These are phyloP conservation scores for Carpatolechia fugitivella DNA, from an alignment of 2,888 invertebrate species.

Conservation along the genomic window DNA sequence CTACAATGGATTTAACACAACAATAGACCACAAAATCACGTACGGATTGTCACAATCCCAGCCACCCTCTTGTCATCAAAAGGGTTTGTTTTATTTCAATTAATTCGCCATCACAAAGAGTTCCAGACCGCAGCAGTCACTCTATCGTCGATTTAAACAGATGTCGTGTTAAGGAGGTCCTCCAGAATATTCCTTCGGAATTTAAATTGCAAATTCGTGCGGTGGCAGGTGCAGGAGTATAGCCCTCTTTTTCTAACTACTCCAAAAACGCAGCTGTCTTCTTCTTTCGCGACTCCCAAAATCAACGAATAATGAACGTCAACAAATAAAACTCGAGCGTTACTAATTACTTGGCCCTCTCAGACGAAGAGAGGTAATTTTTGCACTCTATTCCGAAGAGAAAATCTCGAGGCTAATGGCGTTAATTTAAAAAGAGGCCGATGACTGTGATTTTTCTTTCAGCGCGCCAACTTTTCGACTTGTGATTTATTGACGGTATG, in stretches of 20 bases:
- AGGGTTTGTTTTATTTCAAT: slow-evolving; percentile 76
- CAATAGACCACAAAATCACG: slow-evolving; percentile 5
- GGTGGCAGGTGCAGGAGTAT: slow-evolving; percentile 71
- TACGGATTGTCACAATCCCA: slow-evolving; percentile 30
- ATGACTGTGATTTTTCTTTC: slow-evolving; percentile 75
- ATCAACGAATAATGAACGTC: slow-evolving; percentile 77
- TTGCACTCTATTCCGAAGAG: slow-evolving; percentile 74
- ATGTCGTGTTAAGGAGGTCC: slow-evolving; percentile 80
- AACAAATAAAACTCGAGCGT: slow-evolving; percentile 79
- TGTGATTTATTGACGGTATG: slow-evolving; percentile 67
- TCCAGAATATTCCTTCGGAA: slow-evolving; percentile 73
- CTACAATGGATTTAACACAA: slow-evolving; percentile 6
- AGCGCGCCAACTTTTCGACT: slow-evolving; percentile 51
- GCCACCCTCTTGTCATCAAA: slow-evolving; percentile 45
- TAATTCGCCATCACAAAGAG: slow-evolving; percentile 72
- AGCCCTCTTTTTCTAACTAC: slow-evolving; percentile 52
- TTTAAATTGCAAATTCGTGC: slow-evolving; percentile 79
- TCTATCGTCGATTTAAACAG: slow-evolving; percentile 77
- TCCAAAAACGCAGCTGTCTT: slow-evolving; percentile 43
- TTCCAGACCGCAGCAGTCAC: slow-evolving; percentile 64
- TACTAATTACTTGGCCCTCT: slow-evolving; percentile 75
- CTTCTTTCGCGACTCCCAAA: slow-evolving; percentile 51
- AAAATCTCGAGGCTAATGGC: slow-evolving; percentile 76
- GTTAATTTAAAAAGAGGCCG: slow-evolving; percentile 76
- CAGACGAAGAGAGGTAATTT: slow-evolving; percentile 74